Percentiles rank a stretch among this genome's conserved stretches.
These are phyloP conservation scores for Sphecodes monilicornis DNA, from an alignment of 2,888 invertebrate genomes.

Conservation along the genomic window DNA sequence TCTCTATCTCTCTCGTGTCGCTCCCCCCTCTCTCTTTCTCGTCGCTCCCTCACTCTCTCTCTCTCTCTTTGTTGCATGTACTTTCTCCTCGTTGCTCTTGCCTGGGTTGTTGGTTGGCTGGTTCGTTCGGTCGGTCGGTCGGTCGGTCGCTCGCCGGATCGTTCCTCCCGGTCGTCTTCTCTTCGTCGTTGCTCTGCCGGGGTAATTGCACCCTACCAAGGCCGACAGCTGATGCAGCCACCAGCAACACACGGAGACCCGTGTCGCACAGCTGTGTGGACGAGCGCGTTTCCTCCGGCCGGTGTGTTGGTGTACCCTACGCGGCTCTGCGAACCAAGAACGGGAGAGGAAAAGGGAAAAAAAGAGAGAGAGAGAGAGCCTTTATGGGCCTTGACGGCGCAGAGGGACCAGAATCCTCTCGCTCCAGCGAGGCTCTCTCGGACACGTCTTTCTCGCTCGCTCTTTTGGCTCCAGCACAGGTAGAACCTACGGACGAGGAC, in stretches of 20 bases:
- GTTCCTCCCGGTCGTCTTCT: constrained; percentile 58
- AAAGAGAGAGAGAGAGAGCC: background rate
- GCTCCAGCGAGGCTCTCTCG: background rate
- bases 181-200: constrained; percentile 76
- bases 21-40: constrained; percentile 13
- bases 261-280: constrained; percentile 59
- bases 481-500: constrained; percentile 38
- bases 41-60: constrained; percentile 24
- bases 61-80: background rate
- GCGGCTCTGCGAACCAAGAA: background rate
- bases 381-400: constrained; percentile 27
- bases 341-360: background rate
- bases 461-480: constrained; percentile 34
- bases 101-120: constrained; percentile 9
- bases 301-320: constrained; percentile 12
- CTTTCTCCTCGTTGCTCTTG: constrained; percentile 26
- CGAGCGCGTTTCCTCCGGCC: constrained; percentile 34
- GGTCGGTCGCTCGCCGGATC: constrained; percentile 36
- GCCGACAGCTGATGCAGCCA: constrained; percentile 84
- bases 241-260: constrained; percentile 62
- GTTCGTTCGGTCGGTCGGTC: constrained; percentile 19
- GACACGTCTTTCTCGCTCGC: background rate
- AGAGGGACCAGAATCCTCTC: constrained; percentile 35
- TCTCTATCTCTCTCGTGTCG: constrained; percentile 29
- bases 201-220: constrained; percentile 84